Evolutionary conservation across 2,888 invertebrate species (phyloP), one percentile per base, ranked within the genome.

Genomic region (Polylopha cassiicola): DNA sequence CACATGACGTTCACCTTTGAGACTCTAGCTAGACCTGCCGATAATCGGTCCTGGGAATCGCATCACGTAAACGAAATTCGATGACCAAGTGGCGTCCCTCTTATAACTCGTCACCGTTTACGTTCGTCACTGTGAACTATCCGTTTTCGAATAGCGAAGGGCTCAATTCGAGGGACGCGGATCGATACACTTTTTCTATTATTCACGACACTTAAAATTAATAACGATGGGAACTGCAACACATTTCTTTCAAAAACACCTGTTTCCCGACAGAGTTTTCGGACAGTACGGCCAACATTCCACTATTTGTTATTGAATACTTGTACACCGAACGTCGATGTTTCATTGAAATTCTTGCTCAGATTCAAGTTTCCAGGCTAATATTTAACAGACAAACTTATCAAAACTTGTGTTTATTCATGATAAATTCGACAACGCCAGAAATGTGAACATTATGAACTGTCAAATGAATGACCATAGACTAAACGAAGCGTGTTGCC

Each of bases 171-270:
- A 27, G 32, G 41, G 37, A 37, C 39, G 34, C 53, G 62, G 73
- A 79, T 79, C 81, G 73, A 81, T 80, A 84, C 85, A 81, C 86
- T 73, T 65, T 60, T 77, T 55, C n/a, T 79, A 71, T 73, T 78
- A 80, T 80, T 76, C 77, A 81, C 80, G 65, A 70, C 74, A 78
- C 73, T 68, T 72, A 73, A 78, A 70, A 79, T 78, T 80, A 77
- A 76, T 81, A 75, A 77, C 72, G 71, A 70, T 81, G 82, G 79
- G 84, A 85, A 85, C 80, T 57, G 57, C 70, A 65, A 71, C 76
- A 79, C 87, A 84, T 86, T 88, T 88, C 89, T 87, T 89, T 90
- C 88, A 87, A 89, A 89, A 91, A 91, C 92, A 92, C 92, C 92
- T 92, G 92, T 91, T 91, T 89, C 80, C 85, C 85, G 58, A 55